Conservation (phyloP, 2,797 vertebrate species). For the Ptychobarbus kaznakovi region DNA sequence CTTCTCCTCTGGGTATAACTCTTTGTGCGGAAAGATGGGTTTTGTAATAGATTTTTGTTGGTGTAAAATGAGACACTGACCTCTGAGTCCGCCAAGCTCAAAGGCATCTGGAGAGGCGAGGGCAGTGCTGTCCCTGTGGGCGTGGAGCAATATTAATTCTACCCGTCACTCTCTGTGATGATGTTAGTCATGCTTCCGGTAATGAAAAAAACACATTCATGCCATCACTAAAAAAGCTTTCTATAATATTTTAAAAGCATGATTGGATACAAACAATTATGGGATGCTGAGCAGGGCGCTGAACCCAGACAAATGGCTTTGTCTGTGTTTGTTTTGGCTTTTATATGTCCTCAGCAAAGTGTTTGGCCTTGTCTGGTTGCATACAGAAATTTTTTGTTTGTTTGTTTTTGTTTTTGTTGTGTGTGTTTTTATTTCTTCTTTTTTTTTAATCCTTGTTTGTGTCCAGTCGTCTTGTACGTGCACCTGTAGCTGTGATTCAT, state of each 20-base stretch:
- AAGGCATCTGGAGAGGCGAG: conserved; percentile 69
- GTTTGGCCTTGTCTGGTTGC: neutral
- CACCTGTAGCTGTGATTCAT: neutral
- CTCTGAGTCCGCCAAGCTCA: conserved; percentile 75
- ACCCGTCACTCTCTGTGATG: conserved; percentile 70
- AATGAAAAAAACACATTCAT: conserved; percentile 58
- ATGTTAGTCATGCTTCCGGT: conserved; percentile 66
- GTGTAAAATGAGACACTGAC: conserved; percentile 83
- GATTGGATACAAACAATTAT: conserved; percentile 71
- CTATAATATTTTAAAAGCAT: conserved; percentile 65
- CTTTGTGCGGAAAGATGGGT: conserved; percentile 74
- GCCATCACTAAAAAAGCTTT: conserved; percentile 64
- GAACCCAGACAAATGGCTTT: conserved; percentile 40
- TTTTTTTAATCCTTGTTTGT: too few relatives aligned
- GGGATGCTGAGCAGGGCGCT: neutral
- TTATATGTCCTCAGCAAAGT: conserved; percentile 6
- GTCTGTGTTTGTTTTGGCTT: conserved; percentile 24
- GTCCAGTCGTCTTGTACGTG: neutral
- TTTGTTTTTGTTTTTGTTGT: neutral
- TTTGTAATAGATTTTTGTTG: conserved; percentile 84
- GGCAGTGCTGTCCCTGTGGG: conserved; percentile 67
- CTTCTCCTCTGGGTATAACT: conserved; percentile 71
- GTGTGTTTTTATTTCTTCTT: neutral
- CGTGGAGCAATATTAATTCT: conserved; percentile 75
- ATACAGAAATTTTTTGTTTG: neutral